phyloP scores from a whole-genome alignment of 2,113 vertebrate genomes.

The Rattus rattus region DNA sequence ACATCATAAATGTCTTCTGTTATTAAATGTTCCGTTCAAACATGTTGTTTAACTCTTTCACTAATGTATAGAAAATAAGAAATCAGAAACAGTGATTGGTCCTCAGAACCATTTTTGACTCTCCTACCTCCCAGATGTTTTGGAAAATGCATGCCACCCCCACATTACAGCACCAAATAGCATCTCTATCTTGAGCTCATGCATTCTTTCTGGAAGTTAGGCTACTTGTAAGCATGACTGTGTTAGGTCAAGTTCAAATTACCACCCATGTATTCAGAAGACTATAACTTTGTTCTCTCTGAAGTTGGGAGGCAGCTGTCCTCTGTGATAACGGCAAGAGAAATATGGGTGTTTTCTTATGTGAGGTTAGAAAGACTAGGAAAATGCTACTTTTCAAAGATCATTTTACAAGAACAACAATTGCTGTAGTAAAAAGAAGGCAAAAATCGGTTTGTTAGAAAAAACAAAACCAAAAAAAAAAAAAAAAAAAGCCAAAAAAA shows the following conservation, averaged over 20 bases:
- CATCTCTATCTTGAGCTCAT: constrained; percentile 25
- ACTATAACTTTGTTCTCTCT: constrained; percentile 65
- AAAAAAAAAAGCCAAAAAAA: no score
- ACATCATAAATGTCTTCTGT: constrained; percentile 92
- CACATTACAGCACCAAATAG: constrained; percentile 43
- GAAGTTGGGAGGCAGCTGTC: constrained; percentile 57
- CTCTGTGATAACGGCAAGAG: constrained; percentile 62
- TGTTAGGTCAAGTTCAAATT: constrained; percentile 79
- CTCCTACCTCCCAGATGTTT: constrained; percentile 73
- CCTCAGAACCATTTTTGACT: constrained; percentile 69
- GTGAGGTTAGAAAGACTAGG: constrained; percentile 66
- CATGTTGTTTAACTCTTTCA: constrained; percentile 89
- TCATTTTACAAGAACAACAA: constrained; percentile 68
- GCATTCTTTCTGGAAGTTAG: constrained; percentile 62
- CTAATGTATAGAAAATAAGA: constrained; percentile 84
- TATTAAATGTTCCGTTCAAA: constrained; percentile 90
- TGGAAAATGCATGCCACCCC: constrained; percentile 49
- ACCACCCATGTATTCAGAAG: constrained; percentile 68
- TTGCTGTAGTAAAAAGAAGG: constrained; percentile 57
- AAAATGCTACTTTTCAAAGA: constrained; percentile 72
- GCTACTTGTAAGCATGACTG: constrained; percentile 71
- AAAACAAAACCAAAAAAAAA: not conserved
- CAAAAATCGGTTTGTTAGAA: constrained; percentile 7
- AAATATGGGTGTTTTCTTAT: constrained; percentile 66
- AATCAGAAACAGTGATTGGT: constrained; percentile 70